Evolutionary conservation across 2,113 vertebrate species (phyloP), one percentile per base, ranked within the genome.

Genomic region (Calidris pugnax): DNA sequence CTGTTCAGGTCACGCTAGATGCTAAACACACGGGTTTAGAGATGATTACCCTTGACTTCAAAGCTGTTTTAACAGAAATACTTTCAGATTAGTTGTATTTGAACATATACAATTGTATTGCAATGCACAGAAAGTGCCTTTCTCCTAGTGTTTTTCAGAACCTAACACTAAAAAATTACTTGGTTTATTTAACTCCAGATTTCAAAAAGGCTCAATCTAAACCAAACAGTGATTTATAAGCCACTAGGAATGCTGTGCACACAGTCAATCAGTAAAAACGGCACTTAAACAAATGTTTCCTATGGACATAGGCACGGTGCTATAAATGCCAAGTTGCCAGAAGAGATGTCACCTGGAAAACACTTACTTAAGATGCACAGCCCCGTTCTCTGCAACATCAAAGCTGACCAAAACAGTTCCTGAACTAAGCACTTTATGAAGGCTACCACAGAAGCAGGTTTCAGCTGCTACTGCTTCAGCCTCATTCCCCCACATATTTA

Each of bases 251-350:
- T 6, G 8, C 37, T 32, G 33, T 51, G 79, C 15, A 24, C 4
- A 18, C 11, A 63, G 47, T 26, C n/a, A 16, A 50, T 28, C 30
- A 33, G 23, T 0, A 62, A 32, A 85, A 95, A 77, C 0, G 17
- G 15, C 47, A 64, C 30, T 79, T 47, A 15, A 35, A 28, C 26
- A 53, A 76, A 1, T 7, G 26, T 30, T 68, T 66, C 32, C 30
- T 66, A 37, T 1, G 10, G n/a, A 59, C 28, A 23, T 12, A 81
- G 89, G 27, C 4, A 13, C 0, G 17, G 32, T 51, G 35, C 9
- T 2, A 3, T 15, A 71, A 66, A 89, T 0, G 0, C 5, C n/a
- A 78, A 74, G 37, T 0, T 71, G 48, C 28, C 33, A 71, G 63
- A 47, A 91, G 12, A 8, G 91, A 74, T 1, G 12, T 30, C 62